Conservation (phyloP, 2,113 vertebrate genomes). For the Cardinalis cardinalis region DNA sequence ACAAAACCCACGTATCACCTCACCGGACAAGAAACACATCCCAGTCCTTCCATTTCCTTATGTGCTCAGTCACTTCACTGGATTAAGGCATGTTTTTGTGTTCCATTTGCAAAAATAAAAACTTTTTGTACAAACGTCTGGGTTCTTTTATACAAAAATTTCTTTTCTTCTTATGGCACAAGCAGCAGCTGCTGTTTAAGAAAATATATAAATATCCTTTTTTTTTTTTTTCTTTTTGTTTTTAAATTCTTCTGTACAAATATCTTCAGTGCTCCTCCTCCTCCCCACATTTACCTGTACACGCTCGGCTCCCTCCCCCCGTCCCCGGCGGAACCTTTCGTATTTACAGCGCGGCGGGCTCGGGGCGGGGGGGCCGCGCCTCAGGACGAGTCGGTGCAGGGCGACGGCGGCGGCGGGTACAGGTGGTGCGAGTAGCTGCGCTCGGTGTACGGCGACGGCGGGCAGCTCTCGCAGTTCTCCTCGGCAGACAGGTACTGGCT, state of each 20-base stretch:
- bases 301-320: conserved; percentile 69
- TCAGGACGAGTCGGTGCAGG: conserved; percentile 98
- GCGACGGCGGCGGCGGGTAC: conserved; percentile 91
- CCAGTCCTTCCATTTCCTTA: conserved; percentile 71
- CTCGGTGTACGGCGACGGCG: conserved; percentile 93
- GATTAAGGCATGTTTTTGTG: conserved; percentile 94
- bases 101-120: conserved; percentile 88
- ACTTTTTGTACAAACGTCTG: conserved; percentile 85
- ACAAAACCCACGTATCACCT: conserved; percentile 65
- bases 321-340: conserved; percentile 71
- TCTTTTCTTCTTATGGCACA: conserved; percentile 82
- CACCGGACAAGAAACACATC: conserved; percentile 55
- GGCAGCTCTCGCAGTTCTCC: conserved; percentile 98
- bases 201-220: conserved; percentile 99
- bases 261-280: conserved; percentile 72
- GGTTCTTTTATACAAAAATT: conserved; percentile 84
- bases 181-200: conserved; percentile 92
- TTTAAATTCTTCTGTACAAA: conserved; percentile 89
- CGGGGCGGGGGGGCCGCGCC: conserved; percentile 65
- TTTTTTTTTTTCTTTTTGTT: conserved; percentile 52
- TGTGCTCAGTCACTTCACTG: conserved; percentile 76
- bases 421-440: conserved; percentile 96
- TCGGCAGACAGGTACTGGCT: conserved; percentile 96
- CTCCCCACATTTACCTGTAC: conserved; percentile 73
- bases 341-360: conserved; percentile 80